These are phyloP conservation scores for Basileuterus tristriatus DNA, from an alignment of 2,797 vertebrate species.

Conservation along the genomic window DNA sequence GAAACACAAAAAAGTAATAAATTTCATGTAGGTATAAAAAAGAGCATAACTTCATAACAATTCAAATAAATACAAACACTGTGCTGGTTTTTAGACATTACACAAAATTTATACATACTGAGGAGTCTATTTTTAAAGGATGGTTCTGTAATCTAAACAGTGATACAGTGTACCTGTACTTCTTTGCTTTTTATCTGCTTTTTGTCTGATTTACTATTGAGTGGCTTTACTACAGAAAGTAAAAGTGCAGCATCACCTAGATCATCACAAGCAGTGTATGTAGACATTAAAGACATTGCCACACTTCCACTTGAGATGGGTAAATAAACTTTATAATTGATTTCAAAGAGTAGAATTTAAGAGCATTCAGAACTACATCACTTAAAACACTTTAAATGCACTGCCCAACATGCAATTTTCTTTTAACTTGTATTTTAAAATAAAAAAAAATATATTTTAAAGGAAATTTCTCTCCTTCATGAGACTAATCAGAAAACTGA, in stretches of 20 bases:
- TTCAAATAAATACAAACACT: background rate
- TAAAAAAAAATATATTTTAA: background rate
- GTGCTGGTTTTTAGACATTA: background rate
- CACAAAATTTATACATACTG: background rate
- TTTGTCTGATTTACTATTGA: background rate
- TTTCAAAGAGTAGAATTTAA: background rate
- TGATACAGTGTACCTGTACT: background rate
- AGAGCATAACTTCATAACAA: background rate
- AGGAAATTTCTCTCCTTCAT: background rate
- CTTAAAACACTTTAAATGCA: background rate
- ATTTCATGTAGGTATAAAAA: background rate
- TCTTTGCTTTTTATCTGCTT: background rate
- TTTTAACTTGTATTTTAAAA: background rate
- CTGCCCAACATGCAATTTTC: background rate
- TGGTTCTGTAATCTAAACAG: background rate
- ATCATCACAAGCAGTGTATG: background rate
- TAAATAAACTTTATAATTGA: background rate
- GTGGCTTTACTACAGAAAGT: background rate
- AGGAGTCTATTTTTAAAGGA: background rate
- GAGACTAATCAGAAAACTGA: background rate
- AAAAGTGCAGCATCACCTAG: background rate
- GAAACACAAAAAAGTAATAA: background rate
- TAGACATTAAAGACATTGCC: background rate
- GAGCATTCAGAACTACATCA: background rate
- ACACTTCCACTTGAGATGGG: background rate